Evolutionary conservation across 1,140 invertebrate species (phyloP), one percentile per base, ranked within the genome.

Genomic region (Tyrophagus putrescentiae): DNA sequence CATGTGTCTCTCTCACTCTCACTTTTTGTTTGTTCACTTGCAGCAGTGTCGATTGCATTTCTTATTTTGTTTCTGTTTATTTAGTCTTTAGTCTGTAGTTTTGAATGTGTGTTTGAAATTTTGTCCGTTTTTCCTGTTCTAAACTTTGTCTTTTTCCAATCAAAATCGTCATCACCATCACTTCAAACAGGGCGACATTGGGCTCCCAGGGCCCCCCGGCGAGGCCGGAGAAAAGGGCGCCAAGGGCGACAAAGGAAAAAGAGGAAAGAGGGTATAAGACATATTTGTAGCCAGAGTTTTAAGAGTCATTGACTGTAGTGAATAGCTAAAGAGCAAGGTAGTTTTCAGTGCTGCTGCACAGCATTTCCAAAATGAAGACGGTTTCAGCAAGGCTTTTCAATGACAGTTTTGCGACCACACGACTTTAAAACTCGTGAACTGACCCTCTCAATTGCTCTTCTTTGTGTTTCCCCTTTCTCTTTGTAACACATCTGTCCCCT

Each of bases 191-290:
- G 88, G 87, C 33, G 72, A 78, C 23, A 77, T 84, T 41, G 88
- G 80, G 42, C 71, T 80, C 13, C 79, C 85, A 72, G 85, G 86
- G 36, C 85, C 85, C 41, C 84, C 85, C 33, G 85, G 88, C 64
- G 87, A 89, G 69, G 89, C 90, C 73, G 87, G 87, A 60, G 85
- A 88, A 68, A 78, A 83, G 68, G 90, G 91, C 65, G 75, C 79
- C 45, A 91, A 92, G 75, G 90, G 90, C 66, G 88, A 92, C 75
- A 73, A 80, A 69, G 89, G 91, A 28, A 53, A 61, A 27, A 64
- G 65, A 57, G 66, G 66, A 44, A 67, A 67, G 60, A 62, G 64
- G 62, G 65, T 66, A 63, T 50, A 32, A n/a, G 29, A 18, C 18
- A 28, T 34, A 57, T 50, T 28, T 31, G 1, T 4, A 6, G 13